Conservation (phyloP, 1,140 invertebrate genomes). For the Drosophila auraria region DNA sequence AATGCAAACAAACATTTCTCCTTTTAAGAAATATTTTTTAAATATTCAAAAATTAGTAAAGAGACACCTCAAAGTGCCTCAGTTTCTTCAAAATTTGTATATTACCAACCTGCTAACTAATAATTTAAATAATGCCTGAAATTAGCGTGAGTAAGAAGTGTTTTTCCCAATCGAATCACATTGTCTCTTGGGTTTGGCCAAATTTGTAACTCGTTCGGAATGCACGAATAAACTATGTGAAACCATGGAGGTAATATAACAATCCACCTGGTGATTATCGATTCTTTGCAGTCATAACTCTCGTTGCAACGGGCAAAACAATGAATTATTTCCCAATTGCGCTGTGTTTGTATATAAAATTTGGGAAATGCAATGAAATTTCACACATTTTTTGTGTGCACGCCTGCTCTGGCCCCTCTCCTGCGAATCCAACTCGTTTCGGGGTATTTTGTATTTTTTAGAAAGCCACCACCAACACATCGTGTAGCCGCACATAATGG, state of each 20-base stretch:
- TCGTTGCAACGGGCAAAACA: conserved; percentile 38
- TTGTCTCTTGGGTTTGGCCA: conserved; percentile 29
- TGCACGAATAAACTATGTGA: conserved; percentile 13
- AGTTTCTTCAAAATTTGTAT: not conserved
- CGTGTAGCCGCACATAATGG: conserved; percentile 28
- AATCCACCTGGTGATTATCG: conserved; percentile 36
- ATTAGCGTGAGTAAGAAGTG: conserved; percentile 17
- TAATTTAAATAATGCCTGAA: conserved; percentile 29
- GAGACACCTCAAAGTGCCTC: not conserved
- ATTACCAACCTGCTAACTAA: conserved; percentile 22
- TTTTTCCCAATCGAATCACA: conserved; percentile 26
- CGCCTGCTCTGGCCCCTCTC: conserved; percentile 32
- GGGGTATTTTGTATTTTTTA: conserved; percentile 48
- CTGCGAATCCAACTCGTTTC: conserved; percentile 42
- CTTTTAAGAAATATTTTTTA: too few relatives aligned
- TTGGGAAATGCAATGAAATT: conserved; percentile 55
- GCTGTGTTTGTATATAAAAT: conserved; percentile 45
- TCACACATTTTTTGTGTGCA: conserved; percentile 42
- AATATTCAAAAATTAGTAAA: not conserved
- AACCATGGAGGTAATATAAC: conserved; percentile 29
- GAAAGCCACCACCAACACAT: conserved; percentile 32
- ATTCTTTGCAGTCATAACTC: conserved; percentile 43
- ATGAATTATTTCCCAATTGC: conserved; percentile 51
- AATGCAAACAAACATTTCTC: too few relatives aligned
- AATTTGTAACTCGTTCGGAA: conserved; percentile 4